Evolutionary conservation across 2,888 invertebrate species (phyloP), one percentile per base, ranked within the genome.

Genomic region (Drosophila putrida): DNA sequence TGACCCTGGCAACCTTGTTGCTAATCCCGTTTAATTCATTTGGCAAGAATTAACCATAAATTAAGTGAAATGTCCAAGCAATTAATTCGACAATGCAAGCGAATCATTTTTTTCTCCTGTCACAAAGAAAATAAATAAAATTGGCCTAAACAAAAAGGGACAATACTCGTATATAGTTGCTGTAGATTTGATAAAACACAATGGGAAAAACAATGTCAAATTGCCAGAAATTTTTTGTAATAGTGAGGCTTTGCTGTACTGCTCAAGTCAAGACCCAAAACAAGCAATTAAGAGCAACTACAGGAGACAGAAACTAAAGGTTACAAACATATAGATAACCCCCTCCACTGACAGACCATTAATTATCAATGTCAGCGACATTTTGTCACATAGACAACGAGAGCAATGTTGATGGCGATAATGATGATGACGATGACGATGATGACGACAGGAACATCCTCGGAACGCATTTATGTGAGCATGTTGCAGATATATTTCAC

Each of bases 301-400:
- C 35, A 44, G 54, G 39, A 57, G 49, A 13, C 35, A 39, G 33
- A 11, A 59, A 55, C 38, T 69, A 38, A 35, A 46, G 61, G 50
- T 39, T 47, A 62, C 27, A 54, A 25, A 55, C 47, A 38, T 9
- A 54, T n/a, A 2, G 54, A 54, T 55, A 50, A 41, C 15, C 41
- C 41, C 58, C 63, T 49, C 69, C 31, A 39, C 61, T 62, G 71
- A 66, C 68, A 81, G 67, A 68, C 82, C 80, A 88, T 85, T 85
- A 88, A 88, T 85, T 85, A 85, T 88, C 86, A 83, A 88, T 88
- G 86, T 86, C 86, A 86, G 83, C 86, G 88, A 74, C 86, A 85
- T 85, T 88, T 88, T 84, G 84, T 88, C 88, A 85, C 80, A 75
- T 44, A 71, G 68, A 60, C 46, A 41, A 46, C 25, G 46, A 28